Base-by-base conservation (phyloP, 2,888 invertebrate species). In the Brachynemurus nebulosus region DNA sequence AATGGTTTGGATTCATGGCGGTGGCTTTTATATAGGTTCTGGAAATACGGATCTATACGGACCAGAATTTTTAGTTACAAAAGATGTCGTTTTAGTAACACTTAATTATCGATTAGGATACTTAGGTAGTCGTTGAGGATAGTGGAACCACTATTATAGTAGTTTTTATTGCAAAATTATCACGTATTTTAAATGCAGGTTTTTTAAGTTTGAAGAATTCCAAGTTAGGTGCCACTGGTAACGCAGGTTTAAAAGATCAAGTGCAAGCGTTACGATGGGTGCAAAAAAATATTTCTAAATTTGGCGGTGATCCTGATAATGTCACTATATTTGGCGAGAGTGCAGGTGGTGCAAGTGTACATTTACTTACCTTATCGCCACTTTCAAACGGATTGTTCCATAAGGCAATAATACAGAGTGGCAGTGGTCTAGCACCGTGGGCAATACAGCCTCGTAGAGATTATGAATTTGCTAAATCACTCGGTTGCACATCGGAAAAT, bases 401-500 rank as follows among this genome's bases (percentile, higher is more conserved):
- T 17, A 37, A 37, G n/a, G 37, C 37, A 11, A 37, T 37, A 2
- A 19, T 37, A 6, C 40, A 21, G 17, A 25, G 40, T 25, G 40
- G 40, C 8, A n/a, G n/a, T 12, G 37, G 9, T 2, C 19, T 37
- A n/a, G 8, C 17, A 19, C 37, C 37, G 5, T 37, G 37, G 37
- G 19, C 37, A 2, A 18, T 6, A 18, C 17, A 17, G n/a, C 7
- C n/a, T 37, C 37, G 37, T 18, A n/a, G 7, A 2, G 37, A 37
- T 19, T 37, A 37, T 18, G 19, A 37, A 37, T 37, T 37, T 18
- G 18, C 17, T 2, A 17, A 18, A 37, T 19, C 8, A 11, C 6
- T 37, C 3, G 37, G 37, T 11, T 37, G 37, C 17, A 17, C 3
- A 17, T 37, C 37, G 3, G 19, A 17, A 37, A 17, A 37, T 5